Evolutionary conservation across 1,140 invertebrate genomes (phyloP).

Genomic region (Drosophila santomea): DNA sequence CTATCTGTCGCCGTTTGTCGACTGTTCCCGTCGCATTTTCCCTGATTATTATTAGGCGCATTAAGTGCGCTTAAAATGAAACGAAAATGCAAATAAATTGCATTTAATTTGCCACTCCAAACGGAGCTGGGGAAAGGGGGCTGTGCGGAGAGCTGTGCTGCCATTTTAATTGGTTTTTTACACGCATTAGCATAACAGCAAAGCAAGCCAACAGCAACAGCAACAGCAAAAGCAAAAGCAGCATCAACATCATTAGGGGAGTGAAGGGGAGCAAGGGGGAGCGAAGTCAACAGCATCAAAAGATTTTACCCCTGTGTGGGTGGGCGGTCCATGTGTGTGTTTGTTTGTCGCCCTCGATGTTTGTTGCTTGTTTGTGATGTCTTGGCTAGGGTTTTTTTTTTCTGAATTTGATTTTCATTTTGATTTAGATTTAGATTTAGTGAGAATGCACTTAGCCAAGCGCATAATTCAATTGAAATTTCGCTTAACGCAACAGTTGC

Average conservation of each 20-base stretch:
- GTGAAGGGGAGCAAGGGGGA: neutral
- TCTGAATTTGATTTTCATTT: neutral
- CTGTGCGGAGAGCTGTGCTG: constrained; percentile 41
- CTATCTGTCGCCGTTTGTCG: neutral
- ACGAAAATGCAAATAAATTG: constrained; percentile 75
- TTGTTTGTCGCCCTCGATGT: neutral
- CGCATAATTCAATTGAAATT: constrained; percentile 79
- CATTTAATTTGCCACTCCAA: constrained; percentile 59
- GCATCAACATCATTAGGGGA: constrained; percentile 5
- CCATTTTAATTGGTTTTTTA: constrained; percentile 78
- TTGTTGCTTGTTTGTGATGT: constrained; percentile 14
- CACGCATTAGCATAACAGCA: constrained; percentile 71
- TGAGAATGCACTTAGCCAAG: constrained; percentile 78
- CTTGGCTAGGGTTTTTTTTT: constrained; percentile 14
- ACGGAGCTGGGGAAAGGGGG: constrained; percentile 7
- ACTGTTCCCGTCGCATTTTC: constrained; percentile 19
- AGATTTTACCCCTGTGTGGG: constrained; percentile 20
- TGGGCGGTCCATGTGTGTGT: constrained; percentile 22
- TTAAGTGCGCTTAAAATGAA: constrained; percentile 72
- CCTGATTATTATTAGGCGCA: constrained; percentile 65
- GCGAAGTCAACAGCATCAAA: constrained; percentile 33
- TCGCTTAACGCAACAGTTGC: constrained; percentile 60
- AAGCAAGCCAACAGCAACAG: neutral
- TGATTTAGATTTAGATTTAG: constrained; percentile 61
- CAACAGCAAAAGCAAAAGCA: constrained; percentile 24